A percentile compares a stretch with the other conserved stretches of the same genome.
Evolutionary conservation across 2,113 vertebrate genomes (phyloP).

Genomic region (Oxygymnocypris stewartii): DNA sequence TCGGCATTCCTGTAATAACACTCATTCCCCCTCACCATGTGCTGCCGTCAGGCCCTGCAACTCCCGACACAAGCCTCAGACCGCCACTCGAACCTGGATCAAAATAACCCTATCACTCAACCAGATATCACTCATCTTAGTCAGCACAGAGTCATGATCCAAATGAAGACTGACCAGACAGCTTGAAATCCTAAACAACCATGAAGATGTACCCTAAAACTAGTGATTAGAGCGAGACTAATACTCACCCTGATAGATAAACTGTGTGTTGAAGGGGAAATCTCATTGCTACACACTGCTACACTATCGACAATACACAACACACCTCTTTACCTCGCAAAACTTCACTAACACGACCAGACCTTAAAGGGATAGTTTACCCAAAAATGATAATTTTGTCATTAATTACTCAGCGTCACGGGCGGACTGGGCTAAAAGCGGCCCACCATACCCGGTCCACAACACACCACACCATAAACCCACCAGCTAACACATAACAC

Average conservation of each 20-base stretch:
- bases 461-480: no score
- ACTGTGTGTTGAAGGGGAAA: neutral
- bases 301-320: no score
- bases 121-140: constrained; percentile 22
- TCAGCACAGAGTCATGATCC: constrained; percentile 31
- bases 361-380: no score
- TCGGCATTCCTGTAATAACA: constrained; percentile 18
- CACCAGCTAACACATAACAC: no score
- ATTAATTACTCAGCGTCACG: neutral
- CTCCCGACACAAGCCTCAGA: neutral
- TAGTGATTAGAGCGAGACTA: neutral
- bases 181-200: constrained; percentile 39
- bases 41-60: constrained; percentile 25
- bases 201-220: neutral
- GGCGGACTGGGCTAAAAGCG: no score
- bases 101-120: constrained; percentile 34
- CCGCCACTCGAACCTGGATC: constrained; percentile 35
- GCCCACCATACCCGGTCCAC: no score
- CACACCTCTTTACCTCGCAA: no score
- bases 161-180: constrained; percentile 43
- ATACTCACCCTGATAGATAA: neutral
- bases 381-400: neutral
- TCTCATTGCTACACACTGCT: neutral
- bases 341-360: no score
- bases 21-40: constrained; percentile 37